Conservation (phyloP, 2,113 vertebrate genomes). For the Strigops habroptila region DNA sequence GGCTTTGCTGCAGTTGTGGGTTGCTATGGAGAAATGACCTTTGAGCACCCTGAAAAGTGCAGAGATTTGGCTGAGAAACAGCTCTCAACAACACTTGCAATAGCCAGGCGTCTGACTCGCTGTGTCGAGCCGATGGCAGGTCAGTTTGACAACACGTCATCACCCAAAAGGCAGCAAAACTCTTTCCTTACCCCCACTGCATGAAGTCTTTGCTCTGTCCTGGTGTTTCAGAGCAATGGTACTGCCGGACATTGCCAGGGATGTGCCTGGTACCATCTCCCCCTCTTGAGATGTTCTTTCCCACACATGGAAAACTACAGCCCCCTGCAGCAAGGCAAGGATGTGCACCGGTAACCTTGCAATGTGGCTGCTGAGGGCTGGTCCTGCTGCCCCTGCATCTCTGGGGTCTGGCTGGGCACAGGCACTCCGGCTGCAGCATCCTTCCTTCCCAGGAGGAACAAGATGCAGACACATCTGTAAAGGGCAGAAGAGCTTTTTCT, state of each 20-base stretch:
- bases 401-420: neutral
- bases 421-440: neutral
- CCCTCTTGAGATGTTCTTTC: neutral
- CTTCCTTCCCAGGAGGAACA: neutral
- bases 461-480: neutral
- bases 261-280: neutral
- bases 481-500: neutral
- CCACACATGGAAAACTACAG: neutral
- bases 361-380: rapidly evolving
- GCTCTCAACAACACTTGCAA: neutral
- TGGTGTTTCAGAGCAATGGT: neutral
- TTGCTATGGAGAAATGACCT: conserved; percentile 23
- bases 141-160: rapidly evolving
- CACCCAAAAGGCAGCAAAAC: neutral
- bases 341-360: neutral
- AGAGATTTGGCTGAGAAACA: neutral
- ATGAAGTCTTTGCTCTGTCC: neutral
- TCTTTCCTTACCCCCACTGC: neutral
- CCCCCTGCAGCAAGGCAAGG: neutral
- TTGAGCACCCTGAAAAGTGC: neutral
- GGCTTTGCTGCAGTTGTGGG: neutral
- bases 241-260: neutral
- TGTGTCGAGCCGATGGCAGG: neutral
- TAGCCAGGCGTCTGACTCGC: neutral
- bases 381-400: rapidly evolving